Evolutionary conservation across 1,140 invertebrate genomes (phyloP).

Genomic region (Yoshiicerus persimilis): DNA sequence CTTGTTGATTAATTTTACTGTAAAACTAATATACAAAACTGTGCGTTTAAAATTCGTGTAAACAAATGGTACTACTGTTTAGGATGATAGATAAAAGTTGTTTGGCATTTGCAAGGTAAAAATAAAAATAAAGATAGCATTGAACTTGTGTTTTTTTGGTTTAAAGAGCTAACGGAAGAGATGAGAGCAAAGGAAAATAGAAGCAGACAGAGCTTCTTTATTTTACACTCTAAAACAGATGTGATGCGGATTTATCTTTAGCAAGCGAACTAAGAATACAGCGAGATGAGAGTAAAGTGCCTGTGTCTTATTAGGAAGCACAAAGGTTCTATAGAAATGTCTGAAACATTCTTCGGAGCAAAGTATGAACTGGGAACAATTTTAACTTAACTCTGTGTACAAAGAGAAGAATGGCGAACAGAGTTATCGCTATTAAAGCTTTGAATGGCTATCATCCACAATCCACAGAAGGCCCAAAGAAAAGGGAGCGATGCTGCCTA

Average conservation of each 20-base stretch:
- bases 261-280: background rate
- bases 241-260: background rate
- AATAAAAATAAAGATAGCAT: background rate
- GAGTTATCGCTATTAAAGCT: background rate
- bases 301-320: background rate
- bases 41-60: background rate
- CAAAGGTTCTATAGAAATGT: background rate
- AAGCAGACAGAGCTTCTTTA: background rate
- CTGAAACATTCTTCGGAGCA: background rate
- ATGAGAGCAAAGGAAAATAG: background rate
- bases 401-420: slow-evolving; percentile 3
- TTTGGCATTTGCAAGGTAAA: background rate
- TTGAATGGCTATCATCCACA: background rate
- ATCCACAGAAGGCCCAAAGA: background rate
- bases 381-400: background rate
- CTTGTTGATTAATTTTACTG: background rate
- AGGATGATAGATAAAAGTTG: background rate
- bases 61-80: background rate
- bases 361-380: background rate
- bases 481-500: background rate
- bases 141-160: background rate
- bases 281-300: background rate
- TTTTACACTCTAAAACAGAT: background rate
- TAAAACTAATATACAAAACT: background rate
- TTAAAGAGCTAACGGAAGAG: background rate